Evolutionary conservation across 2,888 invertebrate species (phyloP), one percentile per base, ranked within the genome.

Genomic region (Stomorhina lunata): DNA sequence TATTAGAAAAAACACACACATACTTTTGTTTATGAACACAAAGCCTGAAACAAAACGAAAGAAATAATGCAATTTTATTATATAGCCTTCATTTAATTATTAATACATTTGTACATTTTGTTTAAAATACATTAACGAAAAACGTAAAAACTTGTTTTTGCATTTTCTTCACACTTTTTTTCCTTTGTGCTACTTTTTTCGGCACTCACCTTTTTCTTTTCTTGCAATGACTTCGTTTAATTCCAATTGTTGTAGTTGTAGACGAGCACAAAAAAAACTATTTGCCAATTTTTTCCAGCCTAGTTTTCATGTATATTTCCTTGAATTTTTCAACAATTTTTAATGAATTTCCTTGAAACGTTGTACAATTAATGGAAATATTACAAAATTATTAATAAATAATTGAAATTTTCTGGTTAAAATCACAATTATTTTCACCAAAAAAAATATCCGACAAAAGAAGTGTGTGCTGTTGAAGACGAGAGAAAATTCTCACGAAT

Each of bases 401-500:
- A 72, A 72, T 57, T 63, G 12, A 34, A 57, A 76, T 66, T 71
- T 72, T 61, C 29, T 25, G 27, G 3, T 10, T 45, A 66, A 81
- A 78, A 69, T 55, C 45, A 50, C 73, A 75, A 81, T 69, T 63
- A 76, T 78, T 69, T 75, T 63, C 48, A 73, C 40, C 15, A 45
- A 68, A 73, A 66, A 65, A 48, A 75, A 9, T n/a, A n/a, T 61
- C 72, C 66, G 77, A 68, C 68, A 48, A 55, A 43, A 17, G 22
- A 65, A 68, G 9, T 81, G 27, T 48, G 72, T 71, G 69, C 59
- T 66, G 43, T 43, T 32, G 34, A 77, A 66, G 34, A 65, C 79
- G 79, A 71, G 78, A 79, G 71, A 65, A 79, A 57, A 17, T 78
- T 72, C 71, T 79, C 57, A 76, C 69, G 80, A 81, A 55, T 63